Conservation (phyloP, 2,888 invertebrate species). For the Chloromyia formosa region DNA sequence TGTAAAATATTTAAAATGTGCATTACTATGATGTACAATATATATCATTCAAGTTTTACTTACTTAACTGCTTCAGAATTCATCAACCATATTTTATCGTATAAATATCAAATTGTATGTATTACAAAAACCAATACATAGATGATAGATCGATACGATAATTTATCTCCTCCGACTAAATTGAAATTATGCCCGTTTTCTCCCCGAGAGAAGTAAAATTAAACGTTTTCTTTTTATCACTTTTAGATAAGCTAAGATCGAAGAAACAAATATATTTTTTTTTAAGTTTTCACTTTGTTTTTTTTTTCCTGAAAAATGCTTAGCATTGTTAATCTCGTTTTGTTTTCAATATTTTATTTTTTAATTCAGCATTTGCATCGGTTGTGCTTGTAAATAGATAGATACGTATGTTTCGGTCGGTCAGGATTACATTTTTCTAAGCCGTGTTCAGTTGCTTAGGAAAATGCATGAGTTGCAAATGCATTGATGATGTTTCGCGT, state of each 20-base stretch:
- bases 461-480: conserved; percentile 57
- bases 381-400: neutral
- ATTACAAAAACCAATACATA: neutral
- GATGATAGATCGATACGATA: neutral
- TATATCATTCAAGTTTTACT: too few relatives aligned
- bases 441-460: conserved; percentile 15
- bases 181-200: neutral
- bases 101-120: conserved; percentile 2
- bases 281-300: neutral
- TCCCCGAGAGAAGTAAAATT: neutral
- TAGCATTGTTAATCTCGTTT: neutral
- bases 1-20: too few relatives aligned
- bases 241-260: neutral
- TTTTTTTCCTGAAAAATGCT: neutral
- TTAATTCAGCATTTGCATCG: neutral
- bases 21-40: too few relatives aligned
- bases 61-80: too few relatives aligned
- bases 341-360: neutral
- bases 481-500: conserved; percentile 66
- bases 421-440: too few relatives aligned
- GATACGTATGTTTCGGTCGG: neutral
- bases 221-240: neutral
- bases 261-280: neutral
- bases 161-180: conserved; percentile 4
- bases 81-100: neutral